These are phyloP conservation scores for Zaprionus ornatus DNA, from an alignment of 1,140 invertebrate species.

Conservation along the genomic window DNA sequence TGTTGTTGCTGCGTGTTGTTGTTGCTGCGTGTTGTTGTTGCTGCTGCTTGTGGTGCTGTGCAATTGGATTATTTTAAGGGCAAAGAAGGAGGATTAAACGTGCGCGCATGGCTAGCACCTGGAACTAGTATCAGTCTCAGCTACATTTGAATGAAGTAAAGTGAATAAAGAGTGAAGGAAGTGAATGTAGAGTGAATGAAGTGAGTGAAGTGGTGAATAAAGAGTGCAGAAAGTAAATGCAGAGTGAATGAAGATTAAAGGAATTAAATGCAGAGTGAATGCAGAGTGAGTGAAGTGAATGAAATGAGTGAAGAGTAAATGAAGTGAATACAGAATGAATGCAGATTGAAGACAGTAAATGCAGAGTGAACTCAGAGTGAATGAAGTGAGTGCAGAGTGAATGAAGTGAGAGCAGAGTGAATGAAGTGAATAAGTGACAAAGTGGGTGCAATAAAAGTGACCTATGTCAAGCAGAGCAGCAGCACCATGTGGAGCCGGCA, in stretches of 20 bases:
- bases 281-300: too few species aligned
- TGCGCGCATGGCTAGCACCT: conserved; percentile 43
- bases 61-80: conserved; percentile 49
- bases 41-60: conserved; percentile 31
- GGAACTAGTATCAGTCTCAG: background rate
- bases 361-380: too few species aligned
- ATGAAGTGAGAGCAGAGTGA: conserved; percentile 11
- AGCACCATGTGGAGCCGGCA: conserved; percentile 40
- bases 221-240: too few species aligned
- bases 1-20: background rate
- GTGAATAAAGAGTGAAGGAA: background rate
- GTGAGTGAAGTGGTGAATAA: too few species aligned
- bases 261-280: too few species aligned
- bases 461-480: conserved; percentile 37
- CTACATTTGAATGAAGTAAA: conserved; percentile 12
- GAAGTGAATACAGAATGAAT: background rate
- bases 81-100: conserved; percentile 32
- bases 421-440: conserved; percentile 5
- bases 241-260: too few species aligned
- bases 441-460: conserved; percentile 34
- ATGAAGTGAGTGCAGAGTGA: background rate
- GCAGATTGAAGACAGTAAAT: too few species aligned
- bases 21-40: conserved; percentile 10
- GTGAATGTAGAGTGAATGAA: conserved; percentile 6
- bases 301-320: background rate